Percentiles rank a stretch among this genome's conserved stretches.
Evolutionary conservation across 2,888 invertebrate genomes (phyloP).

Genomic region (Sinodicranocentrus sp.): DNA sequence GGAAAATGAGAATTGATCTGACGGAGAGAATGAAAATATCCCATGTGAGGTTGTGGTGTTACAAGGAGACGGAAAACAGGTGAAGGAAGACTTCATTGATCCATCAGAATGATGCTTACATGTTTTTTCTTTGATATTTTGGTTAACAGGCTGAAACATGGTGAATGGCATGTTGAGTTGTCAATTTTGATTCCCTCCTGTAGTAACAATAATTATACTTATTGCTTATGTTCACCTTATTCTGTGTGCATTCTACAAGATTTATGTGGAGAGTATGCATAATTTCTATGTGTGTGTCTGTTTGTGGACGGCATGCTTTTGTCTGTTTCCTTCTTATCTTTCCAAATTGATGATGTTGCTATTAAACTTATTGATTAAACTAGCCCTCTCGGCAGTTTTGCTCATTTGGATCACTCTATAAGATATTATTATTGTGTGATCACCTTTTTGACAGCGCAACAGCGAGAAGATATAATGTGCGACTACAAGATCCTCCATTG

Average conservation of each 20-base stretch:
- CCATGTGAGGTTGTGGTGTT: constrained; percentile 33
- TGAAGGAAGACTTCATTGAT: constrained; percentile 53
- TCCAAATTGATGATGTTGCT: constrained; percentile 62
- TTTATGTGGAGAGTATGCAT: constrained; percentile 22
- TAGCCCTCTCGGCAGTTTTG: constrained; percentile 59
- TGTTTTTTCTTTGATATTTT: constrained; percentile 4
- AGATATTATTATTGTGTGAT: constrained; percentile 55
- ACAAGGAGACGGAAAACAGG: constrained; percentile 27
- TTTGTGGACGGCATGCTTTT: constrained; percentile 28
- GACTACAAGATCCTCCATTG: constrained; percentile 42
- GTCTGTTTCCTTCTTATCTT: constrained; percentile 40
- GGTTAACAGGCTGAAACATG: constrained; percentile 40
- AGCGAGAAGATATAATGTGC: constrained; percentile 32
- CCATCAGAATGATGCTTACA: constrained; percentile 16
- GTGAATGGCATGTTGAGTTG: constrained; percentile 66
- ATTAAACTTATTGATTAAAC: constrained; percentile 68
- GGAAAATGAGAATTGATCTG: constrained; percentile 38
- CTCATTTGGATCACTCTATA: constrained; percentile 28
- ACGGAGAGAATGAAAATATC: constrained; percentile 28
- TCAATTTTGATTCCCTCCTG: constrained; percentile 69
- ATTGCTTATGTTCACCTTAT: constrained; percentile 39
- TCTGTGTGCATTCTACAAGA: constrained; percentile 11
- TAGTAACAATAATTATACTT: constrained; percentile 61
- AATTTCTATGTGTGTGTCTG: neutral
- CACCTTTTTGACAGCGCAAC: constrained; percentile 48